Base-by-base conservation (phyloP, 2,888 invertebrate genomes). In the Homarus gammarus region DNA sequence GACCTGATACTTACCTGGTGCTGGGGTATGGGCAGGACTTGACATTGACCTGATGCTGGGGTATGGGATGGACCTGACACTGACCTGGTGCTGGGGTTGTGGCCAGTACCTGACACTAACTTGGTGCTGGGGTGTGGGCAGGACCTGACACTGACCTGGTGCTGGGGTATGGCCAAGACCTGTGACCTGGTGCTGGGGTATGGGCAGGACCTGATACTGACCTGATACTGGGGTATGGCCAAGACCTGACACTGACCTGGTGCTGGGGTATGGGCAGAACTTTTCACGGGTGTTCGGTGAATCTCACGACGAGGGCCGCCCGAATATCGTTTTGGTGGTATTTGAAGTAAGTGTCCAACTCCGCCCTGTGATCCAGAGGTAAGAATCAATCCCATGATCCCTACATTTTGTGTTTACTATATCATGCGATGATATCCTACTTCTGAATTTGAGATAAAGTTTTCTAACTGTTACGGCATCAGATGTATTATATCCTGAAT, bases 221-320 rank as follows among this genome's bases (percentile, higher is more conserved):
- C 64, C n/a, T 2, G n/a, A 31, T 27, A 5, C 6, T 27, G 64
- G 56, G 1, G 64, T 64, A 64, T n/a, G n/a, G 75, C 3, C 64
- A 27, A n/a, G n/a, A n/a, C n/a, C n/a, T 6, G 40, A 12, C 1
- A 2, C 84, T 84, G n/a, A 84, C 84, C 84, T 84, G 36, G 56
- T 38, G 70, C 22, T 12, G 51, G 56, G 84, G 84, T n/a, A 84
- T 73, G 6, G 84, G 84, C 56, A 75, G 56, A 38, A 27, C 73
- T 31, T 61, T 38, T 44, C 91, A 91, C 40, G 89, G 91, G 38
- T 82, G 85, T 10, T 77, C 27, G 12, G 78, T 72, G 70, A 91
- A 56, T 61, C 82, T 64, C 22, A 89, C 86, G n/a, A 89, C 89
- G 5, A 27, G 51, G 0, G 51, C 86, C 3, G 12, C 8, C 1